These are phyloP conservation scores for Andrena dorsata DNA, from an alignment of 2,888 invertebrate genomes.

Conservation along the genomic window DNA sequence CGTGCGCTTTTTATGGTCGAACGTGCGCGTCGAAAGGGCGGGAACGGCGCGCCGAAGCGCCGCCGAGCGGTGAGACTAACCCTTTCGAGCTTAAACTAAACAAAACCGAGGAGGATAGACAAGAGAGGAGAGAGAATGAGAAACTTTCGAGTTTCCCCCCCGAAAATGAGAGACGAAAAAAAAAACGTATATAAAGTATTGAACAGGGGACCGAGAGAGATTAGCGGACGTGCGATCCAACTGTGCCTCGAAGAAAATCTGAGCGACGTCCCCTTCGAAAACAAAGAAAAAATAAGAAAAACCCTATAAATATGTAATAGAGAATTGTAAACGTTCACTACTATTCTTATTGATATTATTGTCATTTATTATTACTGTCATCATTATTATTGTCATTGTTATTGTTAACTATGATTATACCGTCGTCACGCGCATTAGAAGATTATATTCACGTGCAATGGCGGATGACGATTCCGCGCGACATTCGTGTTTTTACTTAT, in stretches of 20 bases:
- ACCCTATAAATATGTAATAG: conserved; percentile 57
- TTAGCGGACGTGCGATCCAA: conserved; percentile 57
- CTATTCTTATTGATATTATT: conserved; percentile 67
- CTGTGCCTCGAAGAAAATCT: conserved; percentile 65
- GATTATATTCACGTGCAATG: conserved; percentile 54
- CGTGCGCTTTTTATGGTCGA: conserved; percentile 15
- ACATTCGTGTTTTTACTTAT: conserved; percentile 65
- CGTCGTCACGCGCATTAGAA: conserved; percentile 50
- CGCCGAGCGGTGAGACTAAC: conserved; percentile 13
- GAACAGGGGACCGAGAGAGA: conserved; percentile 15
- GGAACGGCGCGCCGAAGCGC: background rate
- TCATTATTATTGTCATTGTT: conserved; percentile 66
- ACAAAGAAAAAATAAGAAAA: conserved; percentile 14
- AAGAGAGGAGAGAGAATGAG: background rate
- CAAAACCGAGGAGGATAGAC: background rate
- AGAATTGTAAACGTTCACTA: conserved; percentile 65
- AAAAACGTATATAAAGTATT: background rate
- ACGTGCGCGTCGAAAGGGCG: conserved; percentile 39
- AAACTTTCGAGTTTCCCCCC: conserved; percentile 21
- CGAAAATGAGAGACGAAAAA: background rate
- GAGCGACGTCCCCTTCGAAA: conserved; percentile 66
- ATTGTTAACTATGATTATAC: conserved; percentile 58
- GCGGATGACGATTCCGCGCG: conserved; percentile 49
- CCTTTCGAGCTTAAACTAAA: conserved; percentile 50
- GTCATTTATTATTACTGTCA: conserved; percentile 64